Evolutionary conservation across 2,888 invertebrate species (phyloP).

Genomic region (Ryuthela nishihirai): DNA sequence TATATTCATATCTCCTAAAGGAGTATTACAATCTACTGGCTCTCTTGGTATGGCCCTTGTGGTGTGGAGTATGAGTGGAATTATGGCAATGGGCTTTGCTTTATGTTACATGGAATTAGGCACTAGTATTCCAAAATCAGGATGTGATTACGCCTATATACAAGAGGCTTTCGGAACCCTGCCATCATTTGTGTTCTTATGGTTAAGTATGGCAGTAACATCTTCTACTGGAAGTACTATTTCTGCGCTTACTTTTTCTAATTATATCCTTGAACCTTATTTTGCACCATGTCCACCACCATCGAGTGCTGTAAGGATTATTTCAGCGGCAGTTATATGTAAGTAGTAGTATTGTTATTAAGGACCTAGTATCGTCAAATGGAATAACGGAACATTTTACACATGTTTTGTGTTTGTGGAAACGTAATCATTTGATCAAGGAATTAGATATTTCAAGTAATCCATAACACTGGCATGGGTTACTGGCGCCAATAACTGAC

Average conservation of each 20-base stretch:
- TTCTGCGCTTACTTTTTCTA: slow-evolving; percentile 84
- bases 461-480: too few species aligned
- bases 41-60: slow-evolving; percentile 83
- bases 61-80: slow-evolving; percentile 84
- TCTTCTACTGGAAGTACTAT: slow-evolving; percentile 80
- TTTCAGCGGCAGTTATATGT: slow-evolving; percentile 68
- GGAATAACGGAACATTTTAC: too few species aligned
- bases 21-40: slow-evolving; percentile 77
- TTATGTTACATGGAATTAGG: slow-evolving; percentile 96
- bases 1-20: slow-evolving; percentile 92
- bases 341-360: too few species aligned
- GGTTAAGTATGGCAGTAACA: slow-evolving; percentile 85
- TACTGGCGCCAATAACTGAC: too few species aligned
- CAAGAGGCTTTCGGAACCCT: slow-evolving; percentile 84
- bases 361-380: too few species aligned
- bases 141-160: slow-evolving; percentile 96
- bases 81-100: slow-evolving; percentile 87
- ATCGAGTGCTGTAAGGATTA: slow-evolving; percentile 63
- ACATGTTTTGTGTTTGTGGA: too few species aligned
- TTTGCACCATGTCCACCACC: slow-evolving; percentile 69
- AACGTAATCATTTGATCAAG: too few species aligned
- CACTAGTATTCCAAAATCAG: slow-evolving; percentile 82
- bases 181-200: slow-evolving; percentile 91
- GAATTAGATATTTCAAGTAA: too few species aligned
- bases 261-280: slow-evolving; percentile 83